phyloP scores from a whole-genome alignment of 2,888 invertebrate genomes.

The Uloborus plumipes region DNA sequence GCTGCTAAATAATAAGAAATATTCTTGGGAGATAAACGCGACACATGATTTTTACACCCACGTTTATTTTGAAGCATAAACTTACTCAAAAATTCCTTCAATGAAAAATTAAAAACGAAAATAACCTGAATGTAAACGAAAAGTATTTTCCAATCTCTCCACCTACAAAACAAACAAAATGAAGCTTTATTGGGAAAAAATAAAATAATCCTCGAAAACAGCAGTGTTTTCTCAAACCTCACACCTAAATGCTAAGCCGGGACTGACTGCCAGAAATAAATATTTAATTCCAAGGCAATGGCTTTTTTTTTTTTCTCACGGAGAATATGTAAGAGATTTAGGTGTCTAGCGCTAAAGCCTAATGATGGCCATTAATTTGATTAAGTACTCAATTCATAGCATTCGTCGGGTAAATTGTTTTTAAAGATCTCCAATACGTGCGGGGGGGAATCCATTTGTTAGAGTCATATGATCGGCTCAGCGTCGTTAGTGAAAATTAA shows the following conservation, averaged over 20 bases:
- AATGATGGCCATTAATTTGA: constrained; percentile 62
- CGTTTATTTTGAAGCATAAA: no score
- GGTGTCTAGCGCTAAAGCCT: constrained; percentile 24
- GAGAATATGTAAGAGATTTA: constrained; percentile 42
- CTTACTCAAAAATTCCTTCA: no score
- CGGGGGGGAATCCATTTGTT: constrained; percentile 45
- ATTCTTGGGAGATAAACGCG: no score
- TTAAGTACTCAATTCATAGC: constrained; percentile 54
- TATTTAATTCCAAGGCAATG: constrained; percentile 42
- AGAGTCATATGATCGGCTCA: constrained; percentile 46
- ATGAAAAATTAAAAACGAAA: no score
- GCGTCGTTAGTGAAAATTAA: constrained; percentile 60
- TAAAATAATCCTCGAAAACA: constrained; percentile 12
- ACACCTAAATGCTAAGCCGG: background rate
- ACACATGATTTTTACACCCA: no score
- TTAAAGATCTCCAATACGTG: constrained; percentile 61
- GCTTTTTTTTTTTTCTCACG: constrained; percentile 1
- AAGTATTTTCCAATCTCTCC: no score
- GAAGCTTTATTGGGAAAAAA: background rate
- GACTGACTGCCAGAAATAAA: constrained; percentile 44
- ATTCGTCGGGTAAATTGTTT: constrained; percentile 58
- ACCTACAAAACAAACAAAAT: no score
- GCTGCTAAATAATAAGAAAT: no score
- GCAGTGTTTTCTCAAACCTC: background rate
- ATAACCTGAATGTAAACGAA: no score